Conservation (phyloP, 2,888 invertebrate species). For the Tribolium freemani region DNA sequence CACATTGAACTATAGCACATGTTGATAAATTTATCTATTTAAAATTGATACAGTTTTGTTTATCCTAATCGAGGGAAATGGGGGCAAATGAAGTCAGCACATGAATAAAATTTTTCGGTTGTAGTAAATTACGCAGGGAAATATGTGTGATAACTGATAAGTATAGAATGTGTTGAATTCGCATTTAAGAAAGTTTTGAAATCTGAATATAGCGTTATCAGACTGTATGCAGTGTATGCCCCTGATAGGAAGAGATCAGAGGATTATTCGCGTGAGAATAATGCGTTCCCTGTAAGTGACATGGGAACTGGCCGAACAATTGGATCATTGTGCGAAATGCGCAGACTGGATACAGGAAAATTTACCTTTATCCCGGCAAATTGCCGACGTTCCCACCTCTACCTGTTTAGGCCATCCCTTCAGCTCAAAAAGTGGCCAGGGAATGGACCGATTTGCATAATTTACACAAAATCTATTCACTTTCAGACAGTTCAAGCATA, state of each 20-base stretch:
- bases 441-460: background rate
- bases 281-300: conserved; percentile 36
- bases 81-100: background rate
- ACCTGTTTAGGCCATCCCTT: conserved; percentile 33
- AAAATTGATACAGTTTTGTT: background rate
- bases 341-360: conserved; percentile 22
- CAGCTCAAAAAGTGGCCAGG: too few relatives aligned
- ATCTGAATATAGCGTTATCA: conserved; percentile 34
- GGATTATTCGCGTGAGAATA: conserved; percentile 43
- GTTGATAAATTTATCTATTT: too few relatives aligned
- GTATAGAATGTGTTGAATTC: conserved; percentile 31
- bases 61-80: background rate
- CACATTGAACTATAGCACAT: background rate
- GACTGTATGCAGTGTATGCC: background rate
- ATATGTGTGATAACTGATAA: conserved; percentile 20
- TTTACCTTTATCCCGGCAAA: conserved; percentile 27
- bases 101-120: background rate
- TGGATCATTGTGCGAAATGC: conserved; percentile 40
- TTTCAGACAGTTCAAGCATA: too few relatives aligned
- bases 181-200: conserved; percentile 19
- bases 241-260: conserved; percentile 29
- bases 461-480: background rate
- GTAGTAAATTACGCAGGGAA: background rate
- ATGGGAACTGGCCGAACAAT: conserved; percentile 44
- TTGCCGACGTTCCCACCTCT: conserved; percentile 24